phyloP scores from a whole-genome alignment of 2,113 vertebrate genomes.

The Pungitius pungitius region DNA sequence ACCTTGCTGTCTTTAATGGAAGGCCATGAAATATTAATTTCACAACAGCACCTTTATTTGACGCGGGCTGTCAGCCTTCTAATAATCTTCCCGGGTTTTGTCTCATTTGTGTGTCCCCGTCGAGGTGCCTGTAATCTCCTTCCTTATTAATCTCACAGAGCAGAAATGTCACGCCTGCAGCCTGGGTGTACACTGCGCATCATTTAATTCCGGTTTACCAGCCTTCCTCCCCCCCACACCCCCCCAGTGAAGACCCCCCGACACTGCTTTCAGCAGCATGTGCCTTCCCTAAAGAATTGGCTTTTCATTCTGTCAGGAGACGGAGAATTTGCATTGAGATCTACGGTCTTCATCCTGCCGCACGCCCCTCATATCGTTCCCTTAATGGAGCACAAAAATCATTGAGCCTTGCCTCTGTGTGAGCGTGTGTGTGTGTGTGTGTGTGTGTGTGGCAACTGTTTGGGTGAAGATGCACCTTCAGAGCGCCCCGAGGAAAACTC shows the following conservation, averaged over 20 bases:
- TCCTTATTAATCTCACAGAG: conserved; percentile 79
- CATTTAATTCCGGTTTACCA: conserved; percentile 78
- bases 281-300: conserved; percentile 64
- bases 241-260: conserved; percentile 37
- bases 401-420: conserved; percentile 37
- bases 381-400: conserved; percentile 65
- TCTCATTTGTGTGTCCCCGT: conserved; percentile 74
- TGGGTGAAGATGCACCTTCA: conserved; percentile 50
- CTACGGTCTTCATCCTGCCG: conserved; percentile 52
- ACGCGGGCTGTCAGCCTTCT: conserved; percentile 68
- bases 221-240: conserved; percentile 50
- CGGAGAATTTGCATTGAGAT: conserved; percentile 68
- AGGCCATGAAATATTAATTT: conserved; percentile 78
- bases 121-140: conserved; percentile 78
- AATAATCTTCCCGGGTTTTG: conserved; percentile 76
- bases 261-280: conserved; percentile 27
- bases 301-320: conserved; percentile 62
- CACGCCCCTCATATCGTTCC: conserved; percentile 57
- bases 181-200: conserved; percentile 54
- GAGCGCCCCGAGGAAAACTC: conserved; percentile 51
- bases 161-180: conserved; percentile 76
- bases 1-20: conserved; percentile 67
- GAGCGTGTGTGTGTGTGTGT: conserved; percentile 39
- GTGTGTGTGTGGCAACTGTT: conserved; percentile 43
- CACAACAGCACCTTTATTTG: conserved; percentile 76